These are phyloP conservation scores for Malthinus seriepunctatus DNA, from an alignment of 2,888 invertebrate genomes.

Conservation along the genomic window DNA sequence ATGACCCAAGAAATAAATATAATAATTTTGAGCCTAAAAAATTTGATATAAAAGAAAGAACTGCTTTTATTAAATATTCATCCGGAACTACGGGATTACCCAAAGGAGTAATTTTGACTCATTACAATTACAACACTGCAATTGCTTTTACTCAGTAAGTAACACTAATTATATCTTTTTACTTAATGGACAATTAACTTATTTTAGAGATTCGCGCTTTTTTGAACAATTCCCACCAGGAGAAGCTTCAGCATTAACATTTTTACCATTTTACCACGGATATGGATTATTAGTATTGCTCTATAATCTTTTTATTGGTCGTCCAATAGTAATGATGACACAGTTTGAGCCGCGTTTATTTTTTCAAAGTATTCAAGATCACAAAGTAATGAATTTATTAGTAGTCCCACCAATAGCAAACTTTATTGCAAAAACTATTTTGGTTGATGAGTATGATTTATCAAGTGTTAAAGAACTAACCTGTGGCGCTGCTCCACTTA, in stretches of 20 bases:
- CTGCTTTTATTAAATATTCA: slow-evolving; percentile 61
- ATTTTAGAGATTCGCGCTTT: background rate
- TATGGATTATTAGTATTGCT: slow-evolving; percentile 53
- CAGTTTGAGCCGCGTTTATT: background rate
- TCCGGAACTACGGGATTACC: slow-evolving; percentile 83
- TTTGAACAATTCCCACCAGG: background rate
- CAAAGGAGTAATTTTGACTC: slow-evolving; percentile 74
- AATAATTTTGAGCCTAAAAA: slow-evolving; percentile 33
- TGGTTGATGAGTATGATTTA: background rate
- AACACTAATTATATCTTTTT: background rate
- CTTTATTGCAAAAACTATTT: background rate
- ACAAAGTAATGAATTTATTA: background rate
- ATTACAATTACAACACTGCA: background rate
- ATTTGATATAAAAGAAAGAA: background rate
- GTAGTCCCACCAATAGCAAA: background rate
- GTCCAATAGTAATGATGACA: slow-evolving; percentile 41
- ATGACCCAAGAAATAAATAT: too few relatives aligned
- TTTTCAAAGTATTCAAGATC: background rate
- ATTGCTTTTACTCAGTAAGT: background rate
- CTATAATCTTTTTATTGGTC: slow-evolving; percentile 49
- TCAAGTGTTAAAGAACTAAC: background rate
- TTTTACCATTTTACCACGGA: background rate
- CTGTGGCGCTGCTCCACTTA: background rate
- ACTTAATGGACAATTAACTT: background rate
- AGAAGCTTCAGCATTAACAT: slow-evolving; percentile 48